These are phyloP conservation scores for Catocala sponsa DNA, from an alignment of 2,888 invertebrate genomes.

Conservation along the genomic window DNA sequence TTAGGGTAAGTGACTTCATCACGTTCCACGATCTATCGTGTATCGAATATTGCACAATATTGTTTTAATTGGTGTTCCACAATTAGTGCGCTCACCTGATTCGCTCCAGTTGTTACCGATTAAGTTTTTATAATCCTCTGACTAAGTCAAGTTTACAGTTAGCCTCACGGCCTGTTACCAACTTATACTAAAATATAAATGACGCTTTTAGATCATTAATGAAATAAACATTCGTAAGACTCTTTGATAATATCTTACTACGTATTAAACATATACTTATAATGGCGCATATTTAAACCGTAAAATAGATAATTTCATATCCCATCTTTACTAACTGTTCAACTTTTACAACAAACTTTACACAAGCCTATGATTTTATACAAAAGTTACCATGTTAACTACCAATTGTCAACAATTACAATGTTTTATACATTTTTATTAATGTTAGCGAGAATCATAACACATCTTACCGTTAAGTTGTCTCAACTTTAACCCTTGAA, in stretches of 20 bases:
- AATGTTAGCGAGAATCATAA: too few species aligned
- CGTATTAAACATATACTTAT: too few species aligned
- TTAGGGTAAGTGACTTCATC: conserved; percentile 50
- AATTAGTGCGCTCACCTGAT: conserved; percentile 81
- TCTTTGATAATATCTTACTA: neutral
- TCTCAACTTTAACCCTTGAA: conserved; percentile 25
- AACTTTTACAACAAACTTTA: too few species aligned
- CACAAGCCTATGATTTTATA: too few species aligned
- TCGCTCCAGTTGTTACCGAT: conserved; percentile 86
- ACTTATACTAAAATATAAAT: conserved; percentile 72
- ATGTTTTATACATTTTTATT: too few species aligned
- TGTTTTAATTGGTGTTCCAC: conserved; percentile 74
- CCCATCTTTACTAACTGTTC: too few species aligned
- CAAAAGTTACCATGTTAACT: too few species aligned
- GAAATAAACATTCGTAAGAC: conserved; percentile 22
- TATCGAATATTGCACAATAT: conserved; percentile 83
- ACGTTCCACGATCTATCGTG: conserved; percentile 61
- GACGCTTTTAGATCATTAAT: conserved; percentile 53
- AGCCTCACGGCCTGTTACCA: conserved; percentile 67
- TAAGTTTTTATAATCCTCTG: conserved; percentile 80
- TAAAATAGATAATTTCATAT: too few species aligned
- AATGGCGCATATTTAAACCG: too few species aligned
- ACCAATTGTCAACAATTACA: too few species aligned
- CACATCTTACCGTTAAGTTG: conserved; percentile 28
- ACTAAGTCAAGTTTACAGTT: conserved; percentile 82